Conservation (phyloP, 2,113 vertebrate species). For the Halcyon malimbica region DNA sequence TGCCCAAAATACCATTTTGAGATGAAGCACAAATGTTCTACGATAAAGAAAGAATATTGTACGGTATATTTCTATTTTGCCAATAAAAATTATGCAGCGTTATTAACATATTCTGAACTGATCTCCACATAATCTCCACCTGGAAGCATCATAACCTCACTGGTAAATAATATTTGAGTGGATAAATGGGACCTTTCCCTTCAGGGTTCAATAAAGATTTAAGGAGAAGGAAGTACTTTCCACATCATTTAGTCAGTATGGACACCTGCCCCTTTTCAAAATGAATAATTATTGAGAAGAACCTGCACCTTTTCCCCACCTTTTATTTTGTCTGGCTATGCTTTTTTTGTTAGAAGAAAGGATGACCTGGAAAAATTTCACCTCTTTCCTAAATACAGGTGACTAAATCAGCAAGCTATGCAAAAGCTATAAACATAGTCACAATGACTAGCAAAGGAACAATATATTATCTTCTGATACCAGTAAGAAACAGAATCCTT, state of each 20-base stretch:
- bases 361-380: slow-evolving; percentile 5
- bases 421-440: slow-evolving; percentile 11
- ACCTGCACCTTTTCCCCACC: background rate
- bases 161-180: background rate
- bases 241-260: background rate
- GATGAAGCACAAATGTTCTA: background rate
- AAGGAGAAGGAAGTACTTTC: background rate
- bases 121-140: background rate
- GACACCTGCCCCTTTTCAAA: background rate
- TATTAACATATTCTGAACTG: background rate
- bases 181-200: background rate
- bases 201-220: background rate
- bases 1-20: background rate
- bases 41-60: background rate
- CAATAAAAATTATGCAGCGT: background rate
- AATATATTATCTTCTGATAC: background rate
- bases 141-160: background rate
- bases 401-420: slow-evolving; percentile 19
- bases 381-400: background rate
- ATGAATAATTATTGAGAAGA: background rate
- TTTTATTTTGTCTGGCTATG: background rate
- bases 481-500: background rate
- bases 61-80: background rate
- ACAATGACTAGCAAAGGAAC: background rate
- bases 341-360: background rate